A percentile compares a stretch with the other conserved stretches of the same genome.
Evolutionary conservation across 1,140 invertebrate species (phyloP).

Genomic region (Aricia agestis): DNA sequence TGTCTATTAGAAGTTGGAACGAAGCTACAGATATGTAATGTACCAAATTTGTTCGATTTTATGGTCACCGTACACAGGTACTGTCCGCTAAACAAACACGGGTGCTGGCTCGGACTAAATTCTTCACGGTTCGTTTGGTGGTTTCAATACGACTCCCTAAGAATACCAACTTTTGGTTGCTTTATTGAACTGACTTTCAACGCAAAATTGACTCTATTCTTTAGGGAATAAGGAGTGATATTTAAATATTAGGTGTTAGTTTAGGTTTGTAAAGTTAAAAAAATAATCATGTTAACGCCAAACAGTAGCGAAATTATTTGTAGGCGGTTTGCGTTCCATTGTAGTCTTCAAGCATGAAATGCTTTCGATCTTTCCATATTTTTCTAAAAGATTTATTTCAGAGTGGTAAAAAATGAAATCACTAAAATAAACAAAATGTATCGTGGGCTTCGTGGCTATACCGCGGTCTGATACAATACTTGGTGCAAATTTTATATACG

Average conservation of each 20-base stretch:
- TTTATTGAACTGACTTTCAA: constrained; percentile 10
- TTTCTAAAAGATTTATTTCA: constrained; percentile 11
- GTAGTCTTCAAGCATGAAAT: constrained; percentile 34
- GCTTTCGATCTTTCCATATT: constrained; percentile 14
- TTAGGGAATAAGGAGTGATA: constrained; percentile 20
- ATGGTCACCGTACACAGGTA: constrained; percentile 32
- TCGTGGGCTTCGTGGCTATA: not conserved
- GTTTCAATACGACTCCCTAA: constrained; percentile 52
- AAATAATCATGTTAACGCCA: constrained; percentile 61
- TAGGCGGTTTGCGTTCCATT: constrained; percentile 51
- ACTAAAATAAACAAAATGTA: not conserved
- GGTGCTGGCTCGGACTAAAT: constrained; percentile 50
- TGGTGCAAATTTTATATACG: too few relatives aligned
- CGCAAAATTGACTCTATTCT: constrained; percentile 32
- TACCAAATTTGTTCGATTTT: not conserved
- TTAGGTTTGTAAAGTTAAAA: constrained; percentile 32
- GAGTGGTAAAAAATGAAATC: not conserved
- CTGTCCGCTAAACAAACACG: constrained; percentile 66
- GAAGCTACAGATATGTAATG: too few relatives aligned
- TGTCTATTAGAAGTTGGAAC: too few relatives aligned
- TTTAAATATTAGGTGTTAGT: constrained; percentile 14
- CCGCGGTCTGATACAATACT: too few relatives aligned
- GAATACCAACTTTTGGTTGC: constrained; percentile 30
- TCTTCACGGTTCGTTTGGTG: constrained; percentile 61
- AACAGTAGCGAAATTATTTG: constrained; percentile 65